Evolutionary conservation across 2,113 vertebrate species (phyloP).

Genomic region (Lepisosteus oculatus): DNA sequence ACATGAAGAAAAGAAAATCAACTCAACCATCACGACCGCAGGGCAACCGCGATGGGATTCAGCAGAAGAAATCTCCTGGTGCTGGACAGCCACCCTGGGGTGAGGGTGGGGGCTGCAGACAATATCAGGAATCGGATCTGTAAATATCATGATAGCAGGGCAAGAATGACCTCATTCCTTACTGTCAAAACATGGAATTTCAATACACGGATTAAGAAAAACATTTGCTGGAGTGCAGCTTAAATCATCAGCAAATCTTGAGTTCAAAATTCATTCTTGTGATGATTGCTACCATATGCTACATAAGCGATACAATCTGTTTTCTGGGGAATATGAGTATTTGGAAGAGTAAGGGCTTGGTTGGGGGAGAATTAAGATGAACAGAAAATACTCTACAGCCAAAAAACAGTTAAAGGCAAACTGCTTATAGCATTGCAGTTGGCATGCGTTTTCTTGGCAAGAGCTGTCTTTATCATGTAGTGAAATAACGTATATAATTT

Average conservation of each 20-base stretch:
- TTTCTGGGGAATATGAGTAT: constrained; percentile 8
- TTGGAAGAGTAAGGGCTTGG: not conserved
- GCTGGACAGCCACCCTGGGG: no score
- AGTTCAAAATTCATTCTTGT: constrained; percentile 2
- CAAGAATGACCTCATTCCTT: no score
- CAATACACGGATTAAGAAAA: no score
- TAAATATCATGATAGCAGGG: no score
- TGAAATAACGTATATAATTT: not conserved
- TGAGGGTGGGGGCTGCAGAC: no score
- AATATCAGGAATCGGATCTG: no score
- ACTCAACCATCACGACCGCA: no score
- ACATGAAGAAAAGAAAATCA: not conserved
- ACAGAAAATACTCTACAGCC: constrained; percentile 6
- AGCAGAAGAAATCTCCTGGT: no score
- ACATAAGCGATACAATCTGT: constrained; percentile 19
- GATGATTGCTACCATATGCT: constrained; percentile 11
- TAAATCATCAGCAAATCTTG: no score
- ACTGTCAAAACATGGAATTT: no score
- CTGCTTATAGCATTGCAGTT: constrained; percentile 1
- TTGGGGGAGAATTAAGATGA: not conserved
- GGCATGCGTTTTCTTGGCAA: constrained; percentile 1
- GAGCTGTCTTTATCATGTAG: not conserved
- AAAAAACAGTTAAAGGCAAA: not conserved
- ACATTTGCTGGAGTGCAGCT: no score
- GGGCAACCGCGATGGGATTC: no score